Conservation (phyloP, 2,797 vertebrate genomes). For the Delichon dasypus region DNA sequence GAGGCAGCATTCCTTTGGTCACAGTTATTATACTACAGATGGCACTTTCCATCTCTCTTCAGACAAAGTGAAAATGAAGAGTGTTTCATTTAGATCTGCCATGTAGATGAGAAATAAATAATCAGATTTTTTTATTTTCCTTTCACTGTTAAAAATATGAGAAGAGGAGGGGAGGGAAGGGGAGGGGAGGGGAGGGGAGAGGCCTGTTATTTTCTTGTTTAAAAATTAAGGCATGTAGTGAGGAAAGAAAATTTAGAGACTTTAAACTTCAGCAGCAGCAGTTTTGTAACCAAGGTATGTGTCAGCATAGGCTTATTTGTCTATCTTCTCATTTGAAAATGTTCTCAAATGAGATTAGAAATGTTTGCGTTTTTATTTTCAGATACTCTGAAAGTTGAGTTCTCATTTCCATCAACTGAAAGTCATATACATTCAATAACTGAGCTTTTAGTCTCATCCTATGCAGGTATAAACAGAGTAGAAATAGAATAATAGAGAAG, state of each 20-base stretch:
- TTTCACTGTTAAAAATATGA: background rate
- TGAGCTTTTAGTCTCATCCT: background rate
- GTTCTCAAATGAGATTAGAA: background rate
- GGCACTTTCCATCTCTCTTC: conserved; percentile 1
- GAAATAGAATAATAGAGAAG: background rate
- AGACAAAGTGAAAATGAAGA: conserved; percentile 21
- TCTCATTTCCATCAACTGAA: background rate
- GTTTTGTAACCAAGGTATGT: background rate
- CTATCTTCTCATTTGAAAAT: background rate
- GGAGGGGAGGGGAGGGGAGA: background rate
- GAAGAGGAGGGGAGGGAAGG: too few relatives aligned
- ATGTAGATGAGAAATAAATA: background rate
- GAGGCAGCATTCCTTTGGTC: background rate
- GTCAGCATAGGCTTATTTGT: background rate
- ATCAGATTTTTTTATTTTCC: background rate
- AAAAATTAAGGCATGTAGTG: background rate
- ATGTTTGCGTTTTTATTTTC: background rate
- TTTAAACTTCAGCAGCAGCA: background rate
- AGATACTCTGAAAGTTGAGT: background rate
- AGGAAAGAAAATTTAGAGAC: background rate
- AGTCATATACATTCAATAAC: fast-evolving
- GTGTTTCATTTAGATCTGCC: background rate
- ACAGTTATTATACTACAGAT: conserved; percentile 34
- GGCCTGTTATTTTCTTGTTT: background rate
- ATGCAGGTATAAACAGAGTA: background rate